Base-by-base conservation (phyloP, 2,888 invertebrate species). In the Eustalomyia histrio region DNA sequence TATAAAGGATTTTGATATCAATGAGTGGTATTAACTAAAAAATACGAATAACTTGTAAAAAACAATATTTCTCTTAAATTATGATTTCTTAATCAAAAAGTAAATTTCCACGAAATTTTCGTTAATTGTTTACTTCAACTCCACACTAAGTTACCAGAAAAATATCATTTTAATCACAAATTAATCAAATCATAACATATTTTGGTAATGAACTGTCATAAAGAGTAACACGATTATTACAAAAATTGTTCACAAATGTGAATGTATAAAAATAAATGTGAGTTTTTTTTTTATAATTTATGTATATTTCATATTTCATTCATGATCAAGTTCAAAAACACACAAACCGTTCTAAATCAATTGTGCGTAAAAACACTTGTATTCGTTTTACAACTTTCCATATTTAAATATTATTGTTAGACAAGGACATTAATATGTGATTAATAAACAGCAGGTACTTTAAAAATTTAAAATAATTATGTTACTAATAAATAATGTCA, bases 251-350 rank as follows among this genome's bases (percentile, higher is more conserved):
- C 24, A 60, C 24, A 72, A 73, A 73, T 73, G 57, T 73, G 64
- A 73, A 73, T 55, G 73, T 73, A 50, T 24, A 43, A 47, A 39
- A 35, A 35, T 35, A 39, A 53, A 47, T 47, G n/a, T 47, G n/a
- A 47, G 2, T 29, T 6, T 29, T 29, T 29, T 39, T 29, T 50
- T 50, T 10, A 63, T 64, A 64, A 64, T n/a, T 64, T 64, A 65
- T 65, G 18, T 39, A 14, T 47, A 47, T n/a, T 47, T 47, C n/a
- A n/a, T 47, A 14, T n/a, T 47, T 47, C 43, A n/a, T 71, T 60
- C 60, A 69, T 10, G 16, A 69, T 74, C 79, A 74, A 79, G 79
- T 55, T 74, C 64, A 74, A 63, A 53, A 8, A 43, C 43, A 6
- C 43, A 47, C 43, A n/a, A 47, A n/a, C 43, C n/a, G 43, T 47